Evolutionary conservation across 2,113 vertebrate species (phyloP).

Genomic region (Labeo rohita): DNA sequence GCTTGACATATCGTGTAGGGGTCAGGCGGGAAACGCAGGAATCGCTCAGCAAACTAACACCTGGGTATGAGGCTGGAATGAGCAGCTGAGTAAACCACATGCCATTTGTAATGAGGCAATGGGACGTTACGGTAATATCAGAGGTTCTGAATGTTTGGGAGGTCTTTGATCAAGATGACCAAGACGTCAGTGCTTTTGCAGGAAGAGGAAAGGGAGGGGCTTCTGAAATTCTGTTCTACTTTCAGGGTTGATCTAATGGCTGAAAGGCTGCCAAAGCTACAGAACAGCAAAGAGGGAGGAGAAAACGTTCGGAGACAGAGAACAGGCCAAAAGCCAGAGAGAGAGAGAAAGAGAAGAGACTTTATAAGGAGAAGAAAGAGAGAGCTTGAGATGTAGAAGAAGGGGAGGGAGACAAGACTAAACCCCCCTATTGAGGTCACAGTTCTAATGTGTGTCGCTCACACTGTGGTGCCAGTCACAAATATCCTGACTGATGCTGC

Average conservation of each 20-base stretch:
- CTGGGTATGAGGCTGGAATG: conserved; percentile 23
- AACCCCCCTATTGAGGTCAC: conserved; percentile 49
- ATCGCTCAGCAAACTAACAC: conserved; percentile 51
- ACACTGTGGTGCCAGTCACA: conserved; percentile 30
- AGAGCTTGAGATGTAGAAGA: conserved; percentile 19
- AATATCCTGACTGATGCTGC: not conserved
- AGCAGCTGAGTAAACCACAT: conserved; percentile 15
- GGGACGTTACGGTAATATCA: not conserved
- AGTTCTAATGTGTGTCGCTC: conserved; percentile 30
- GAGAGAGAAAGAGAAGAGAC: conserved; percentile 27
- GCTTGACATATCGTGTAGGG: conserved; percentile 46
- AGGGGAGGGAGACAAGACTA: conserved; percentile 30
- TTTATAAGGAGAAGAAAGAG: conserved; percentile 37
- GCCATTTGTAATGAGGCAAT: conserved; percentile 14
- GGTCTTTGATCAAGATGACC: not conserved
- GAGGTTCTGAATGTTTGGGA: not conserved
- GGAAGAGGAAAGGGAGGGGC: not conserved
- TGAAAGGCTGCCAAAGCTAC: conserved; percentile 24
- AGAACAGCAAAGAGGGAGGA: conserved; percentile 13
- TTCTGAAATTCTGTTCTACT: conserved; percentile 29
- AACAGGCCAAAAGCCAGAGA: not conserved
- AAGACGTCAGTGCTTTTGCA: not conserved
- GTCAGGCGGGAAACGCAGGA: conserved; percentile 54
- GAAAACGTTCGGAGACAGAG: not conserved
- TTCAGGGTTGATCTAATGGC: conserved; percentile 51